Conservation (phyloP, 1,140 invertebrate species). For the Drosophila kikkawai region DNA sequence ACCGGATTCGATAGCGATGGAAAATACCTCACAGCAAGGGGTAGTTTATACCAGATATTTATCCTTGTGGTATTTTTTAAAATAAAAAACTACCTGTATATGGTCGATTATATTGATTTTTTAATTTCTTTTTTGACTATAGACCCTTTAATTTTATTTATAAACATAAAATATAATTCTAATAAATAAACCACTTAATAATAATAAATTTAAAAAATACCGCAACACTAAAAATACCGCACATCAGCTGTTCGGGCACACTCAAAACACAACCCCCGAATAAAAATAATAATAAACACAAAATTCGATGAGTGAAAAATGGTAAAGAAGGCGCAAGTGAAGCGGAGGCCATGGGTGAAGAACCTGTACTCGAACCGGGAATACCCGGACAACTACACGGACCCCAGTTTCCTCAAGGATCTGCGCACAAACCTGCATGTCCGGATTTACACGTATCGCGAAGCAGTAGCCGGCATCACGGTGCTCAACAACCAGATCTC, state of each 20-base stretch:
- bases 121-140: too few species aligned
- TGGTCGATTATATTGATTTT: too few species aligned
- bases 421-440: constrained; percentile 93
- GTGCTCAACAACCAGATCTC: constrained; percentile 91
- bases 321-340: constrained; percentile 44
- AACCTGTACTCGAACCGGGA: constrained; percentile 95
- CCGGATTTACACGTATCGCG: constrained; percentile 88
- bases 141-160: too few species aligned
- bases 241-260: constrained; percentile 14
- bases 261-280: neutral
- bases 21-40: neutral
- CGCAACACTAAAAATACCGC: neutral
- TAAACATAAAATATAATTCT: too few species aligned
- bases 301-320: constrained; percentile 43
- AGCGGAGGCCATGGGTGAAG: constrained; percentile 90
- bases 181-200: too few species aligned
- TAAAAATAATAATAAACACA: constrained; percentile 34
- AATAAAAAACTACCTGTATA: neutral
- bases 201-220: neutral
- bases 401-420: constrained; percentile 93
- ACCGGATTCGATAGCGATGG: neutral
- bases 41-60: neutral
- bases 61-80: neutral
- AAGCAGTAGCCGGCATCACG: constrained; percentile 91
- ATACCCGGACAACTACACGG: constrained; percentile 96